phyloP scores from a whole-genome alignment of 2,888 invertebrate species.

The Cancer borealis region DNA sequence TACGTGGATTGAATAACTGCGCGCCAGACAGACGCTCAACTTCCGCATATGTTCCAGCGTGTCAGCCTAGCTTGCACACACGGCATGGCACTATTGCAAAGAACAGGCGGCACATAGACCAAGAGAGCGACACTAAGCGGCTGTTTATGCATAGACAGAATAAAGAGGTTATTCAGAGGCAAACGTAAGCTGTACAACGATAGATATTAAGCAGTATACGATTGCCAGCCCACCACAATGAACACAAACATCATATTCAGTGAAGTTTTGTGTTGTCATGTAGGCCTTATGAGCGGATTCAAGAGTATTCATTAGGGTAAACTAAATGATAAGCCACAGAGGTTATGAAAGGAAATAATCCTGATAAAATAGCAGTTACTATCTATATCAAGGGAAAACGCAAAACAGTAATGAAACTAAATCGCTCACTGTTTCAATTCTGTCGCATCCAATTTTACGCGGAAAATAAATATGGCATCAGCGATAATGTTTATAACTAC shows the following conservation, averaged over 20 bases:
- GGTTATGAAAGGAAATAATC: neutral
- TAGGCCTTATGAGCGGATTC: neutral
- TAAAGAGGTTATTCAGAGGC: neutral
- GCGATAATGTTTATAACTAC: neutral
- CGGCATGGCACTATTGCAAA: neutral
- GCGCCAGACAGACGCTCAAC: neutral
- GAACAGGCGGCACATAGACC: neutral
- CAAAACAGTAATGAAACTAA: neutral
- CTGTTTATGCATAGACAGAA: neutral
- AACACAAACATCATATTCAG: neutral
- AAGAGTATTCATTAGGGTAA: neutral
- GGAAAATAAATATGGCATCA: neutral
- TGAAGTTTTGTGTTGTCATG: constrained; percentile 20
- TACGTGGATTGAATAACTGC: neutral
- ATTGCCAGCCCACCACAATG: neutral
- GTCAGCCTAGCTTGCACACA: neutral
- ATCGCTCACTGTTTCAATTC: neutral
- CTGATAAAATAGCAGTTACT: constrained; percentile 1
- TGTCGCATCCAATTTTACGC: neutral
- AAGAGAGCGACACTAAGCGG: neutral
- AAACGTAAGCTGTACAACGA: neutral
- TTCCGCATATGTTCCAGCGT: neutral
- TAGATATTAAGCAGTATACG: neutral
- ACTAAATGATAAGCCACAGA: neutral
- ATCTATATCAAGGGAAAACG: neutral